phyloP scores from a whole-genome alignment of 2,797 vertebrate genomes.

The Fistularia commersonii region DNA sequence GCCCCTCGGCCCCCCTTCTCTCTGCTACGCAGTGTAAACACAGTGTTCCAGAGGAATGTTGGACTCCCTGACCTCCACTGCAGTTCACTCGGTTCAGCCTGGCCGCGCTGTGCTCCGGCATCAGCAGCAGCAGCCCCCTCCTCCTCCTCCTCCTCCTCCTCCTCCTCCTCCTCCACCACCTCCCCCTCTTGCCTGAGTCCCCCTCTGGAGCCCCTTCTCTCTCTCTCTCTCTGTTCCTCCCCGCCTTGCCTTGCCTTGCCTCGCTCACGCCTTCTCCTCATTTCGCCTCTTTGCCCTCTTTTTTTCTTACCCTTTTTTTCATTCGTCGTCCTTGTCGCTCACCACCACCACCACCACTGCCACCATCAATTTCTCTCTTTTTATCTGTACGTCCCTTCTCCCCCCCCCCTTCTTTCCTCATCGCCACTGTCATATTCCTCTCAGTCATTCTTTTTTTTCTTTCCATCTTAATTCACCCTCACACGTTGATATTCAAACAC shows the following conservation, averaged over 20 bases:
- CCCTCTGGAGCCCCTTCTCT: constrained; percentile 36
- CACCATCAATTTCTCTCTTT: neutral
- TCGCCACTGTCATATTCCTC: constrained; percentile 11
- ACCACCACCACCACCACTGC: neutral
- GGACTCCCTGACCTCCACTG: constrained; percentile 80
- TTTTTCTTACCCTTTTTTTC: neutral
- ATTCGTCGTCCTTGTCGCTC: constrained; percentile 25
- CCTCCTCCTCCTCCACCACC: neutral
- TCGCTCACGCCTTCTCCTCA: constrained; percentile 17
- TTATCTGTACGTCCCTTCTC: constrained; percentile 28
- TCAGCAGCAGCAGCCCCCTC: constrained; percentile 25
- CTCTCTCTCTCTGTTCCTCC: constrained; percentile 11
- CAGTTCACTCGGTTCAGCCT: constrained; percentile 81
- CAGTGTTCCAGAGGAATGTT: constrained; percentile 82
- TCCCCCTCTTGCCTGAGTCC: neutral
- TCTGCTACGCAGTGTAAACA: constrained; percentile 79
- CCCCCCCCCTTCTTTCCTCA: constrained; percentile 9
- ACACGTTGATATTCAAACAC: neutral
- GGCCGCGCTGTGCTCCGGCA: constrained; percentile 71
- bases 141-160: constrained; percentile 1
- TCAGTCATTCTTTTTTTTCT: constrained; percentile 1
- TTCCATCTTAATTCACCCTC: constrained; percentile 15
- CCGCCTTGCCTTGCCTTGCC: constrained; percentile 1
- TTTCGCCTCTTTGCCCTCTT: constrained; percentile 15
- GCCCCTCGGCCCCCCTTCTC: constrained; percentile 28